Base-by-base conservation (phyloP, 2,797 vertebrate species). In the Hoplostethus atlanticus region DNA sequence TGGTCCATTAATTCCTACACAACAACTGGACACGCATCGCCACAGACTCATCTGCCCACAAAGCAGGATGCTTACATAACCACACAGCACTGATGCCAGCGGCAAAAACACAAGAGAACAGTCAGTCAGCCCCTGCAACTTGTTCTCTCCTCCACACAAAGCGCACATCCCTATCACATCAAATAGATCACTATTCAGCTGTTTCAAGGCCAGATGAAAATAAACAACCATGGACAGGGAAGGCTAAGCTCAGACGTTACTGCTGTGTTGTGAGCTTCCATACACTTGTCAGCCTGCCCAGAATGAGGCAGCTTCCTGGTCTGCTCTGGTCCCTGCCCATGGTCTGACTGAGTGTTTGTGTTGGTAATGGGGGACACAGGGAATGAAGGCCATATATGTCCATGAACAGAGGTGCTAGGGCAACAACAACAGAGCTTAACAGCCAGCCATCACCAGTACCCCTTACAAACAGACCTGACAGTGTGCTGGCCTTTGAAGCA, bases 31-130 rank as follows among this genome's bases (percentile, higher is more conserved):
- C 84, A 71, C 80, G 77, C 70, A 87, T 66, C 80, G 85, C 87
- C 56, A 81, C 86, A 88, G 85, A 87, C 75, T 89, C 80, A 86
- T 90, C 85, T 91, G 87, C 84, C 83, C 79, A 91, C 85, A 87
- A 81, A 89, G 87, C 79, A 79, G 76, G 80, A 84, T 53, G 82
- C 88, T 92, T 91, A 91, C 71, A 77, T 89, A 92, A 92, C 81
- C 78, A 63, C 65, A 58, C 74, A 56, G 64, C 71, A 83, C 79
- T 55, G 78, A 67, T 68, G 88, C 89, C 89, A 77, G 86, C 42
- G 77, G 87, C 87, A 81, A 78, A 87, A 85, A 90, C 83, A 87
- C 83, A 21, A 21, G 68, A 89, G 83, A 83, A 71, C 74, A 77
- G 69, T 11, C 38, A 40, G 38, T 82, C 81, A 78, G 75, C 78